phyloP scores from a whole-genome alignment of 2,113 vertebrate species.

The Pan troglodytes region DNA sequence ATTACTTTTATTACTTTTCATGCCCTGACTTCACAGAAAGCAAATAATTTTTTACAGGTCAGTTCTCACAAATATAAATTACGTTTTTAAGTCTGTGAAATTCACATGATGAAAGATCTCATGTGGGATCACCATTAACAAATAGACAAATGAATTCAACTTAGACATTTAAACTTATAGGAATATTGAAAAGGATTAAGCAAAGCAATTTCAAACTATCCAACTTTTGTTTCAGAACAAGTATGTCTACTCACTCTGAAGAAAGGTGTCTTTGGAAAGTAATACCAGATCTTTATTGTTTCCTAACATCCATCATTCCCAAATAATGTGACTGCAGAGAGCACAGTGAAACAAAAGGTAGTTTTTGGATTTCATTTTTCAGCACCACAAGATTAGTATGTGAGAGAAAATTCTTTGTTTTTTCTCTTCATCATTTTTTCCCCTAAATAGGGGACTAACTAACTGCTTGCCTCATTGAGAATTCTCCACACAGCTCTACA shows the following conservation, averaged over 20 bases:
- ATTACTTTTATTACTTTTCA: neutral
- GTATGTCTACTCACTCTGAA: neutral
- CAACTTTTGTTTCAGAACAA: neutral
- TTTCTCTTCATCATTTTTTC: neutral
- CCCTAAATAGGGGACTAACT: neutral
- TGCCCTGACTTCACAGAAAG: neutral
- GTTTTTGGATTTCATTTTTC: neutral
- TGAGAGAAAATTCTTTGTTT: neutral
- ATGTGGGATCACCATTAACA: neutral
- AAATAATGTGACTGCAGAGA: neutral
- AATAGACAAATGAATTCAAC: neutral
- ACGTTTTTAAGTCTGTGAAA: slow-evolving; percentile 13
- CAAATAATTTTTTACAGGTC: neutral
- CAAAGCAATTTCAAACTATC: neutral
- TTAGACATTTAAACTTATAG: neutral
- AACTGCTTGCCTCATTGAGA: slow-evolving; percentile 37
- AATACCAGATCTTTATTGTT: neutral
- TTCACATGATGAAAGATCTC: neutral
- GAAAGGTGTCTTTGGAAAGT: neutral
- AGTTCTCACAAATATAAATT: neutral
- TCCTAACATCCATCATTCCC: neutral
- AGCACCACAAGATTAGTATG: neutral
- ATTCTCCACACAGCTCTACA: neutral
- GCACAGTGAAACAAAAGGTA: neutral
- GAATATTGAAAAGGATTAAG: neutral